Evolutionary conservation across 2,888 invertebrate species (phyloP), one percentile per base, ranked within the genome.

Genomic region (Drosophila lacicola): DNA sequence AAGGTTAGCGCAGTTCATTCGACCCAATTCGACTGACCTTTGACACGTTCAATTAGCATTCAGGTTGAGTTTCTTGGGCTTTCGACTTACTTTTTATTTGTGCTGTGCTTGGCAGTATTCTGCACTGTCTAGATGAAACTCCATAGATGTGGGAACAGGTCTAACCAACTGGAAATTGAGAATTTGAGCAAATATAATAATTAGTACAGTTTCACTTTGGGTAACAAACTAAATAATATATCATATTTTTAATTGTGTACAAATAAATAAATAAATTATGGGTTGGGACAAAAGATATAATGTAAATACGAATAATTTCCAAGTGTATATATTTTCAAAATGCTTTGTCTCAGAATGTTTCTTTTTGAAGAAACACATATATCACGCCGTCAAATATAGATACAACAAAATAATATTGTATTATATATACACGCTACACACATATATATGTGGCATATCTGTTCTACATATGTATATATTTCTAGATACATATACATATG

Each of bases 21-120:
- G 4, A 37, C 9, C 46, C 29, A 61, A 42, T 56, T 51, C 42
- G 47, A 65, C 46, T 70, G 80, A 80, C 80, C 82, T 86, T 62
- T 70, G 51, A 46, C 41, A 29, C 29, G 8, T 29, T 8, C 29
- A 29, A 29, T 29, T 29, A 29, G 0, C 25, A 25, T 25, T 25
- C 5, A 5, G 5, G 1, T 44, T 34, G 36, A 2, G n/a, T 36
- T 50, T 37, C 11, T 29, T 19, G 17, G 21, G 41, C 2, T 25
- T 58, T n/a, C 3, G 13, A 89, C 92, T 91, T 82, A 93, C 94
- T 95, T 91, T 91, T 92, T 97, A 97, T 97, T 97, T 97, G 97
- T 98, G 98, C 96, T 98, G 98, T 94, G 98, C 98, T 95, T 97
- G 97, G 96, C 98, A 98, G 95, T 97, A 98, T 95, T 98, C 98